phyloP scores from a whole-genome alignment of 2,797 vertebrate genomes.

The Thalassophryne amazonica region DNA sequence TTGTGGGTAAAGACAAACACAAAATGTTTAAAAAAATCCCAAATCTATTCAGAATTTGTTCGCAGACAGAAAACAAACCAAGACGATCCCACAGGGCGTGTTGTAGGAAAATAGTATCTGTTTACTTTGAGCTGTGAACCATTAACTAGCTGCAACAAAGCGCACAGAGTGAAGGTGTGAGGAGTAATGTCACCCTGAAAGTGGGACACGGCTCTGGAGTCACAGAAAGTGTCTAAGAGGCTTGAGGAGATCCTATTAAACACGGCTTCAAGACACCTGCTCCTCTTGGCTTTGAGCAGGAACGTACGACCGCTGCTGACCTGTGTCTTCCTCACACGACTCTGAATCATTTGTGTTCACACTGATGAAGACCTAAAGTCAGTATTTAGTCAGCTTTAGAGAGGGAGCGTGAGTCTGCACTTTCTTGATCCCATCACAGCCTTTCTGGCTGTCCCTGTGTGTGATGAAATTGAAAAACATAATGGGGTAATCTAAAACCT shows the following conservation, averaged over 20 bases:
- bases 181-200: conserved; percentile 38
- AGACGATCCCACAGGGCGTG: no score
- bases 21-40: no score
- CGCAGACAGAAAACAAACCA: no score
- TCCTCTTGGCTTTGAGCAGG: conserved; percentile 51
- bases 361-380: conserved; percentile 14
- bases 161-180: conserved; percentile 15
- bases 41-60: no score
- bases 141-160: conserved; percentile 17
- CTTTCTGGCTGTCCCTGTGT: conserved; percentile 18
- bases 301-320: conserved; percentile 46
- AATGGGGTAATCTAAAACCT: conserved; percentile 38
- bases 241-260: conserved; percentile 78
- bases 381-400: conserved; percentile 8
- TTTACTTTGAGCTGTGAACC: no score
- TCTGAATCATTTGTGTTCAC: background rate
- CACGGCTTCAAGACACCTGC: conserved; percentile 64
- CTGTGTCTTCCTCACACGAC: conserved; percentile 22
- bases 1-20: no score
- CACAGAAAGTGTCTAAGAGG: conserved; percentile 69
- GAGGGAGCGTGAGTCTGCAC: conserved; percentile 11
- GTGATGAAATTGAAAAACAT: conserved; percentile 48
- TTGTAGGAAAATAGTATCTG: no score
- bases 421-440: conserved; percentile 51
- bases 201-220: conserved; percentile 65